Base-by-base conservation (phyloP, 2,797 vertebrate genomes). In the Morus bassanus region DNA sequence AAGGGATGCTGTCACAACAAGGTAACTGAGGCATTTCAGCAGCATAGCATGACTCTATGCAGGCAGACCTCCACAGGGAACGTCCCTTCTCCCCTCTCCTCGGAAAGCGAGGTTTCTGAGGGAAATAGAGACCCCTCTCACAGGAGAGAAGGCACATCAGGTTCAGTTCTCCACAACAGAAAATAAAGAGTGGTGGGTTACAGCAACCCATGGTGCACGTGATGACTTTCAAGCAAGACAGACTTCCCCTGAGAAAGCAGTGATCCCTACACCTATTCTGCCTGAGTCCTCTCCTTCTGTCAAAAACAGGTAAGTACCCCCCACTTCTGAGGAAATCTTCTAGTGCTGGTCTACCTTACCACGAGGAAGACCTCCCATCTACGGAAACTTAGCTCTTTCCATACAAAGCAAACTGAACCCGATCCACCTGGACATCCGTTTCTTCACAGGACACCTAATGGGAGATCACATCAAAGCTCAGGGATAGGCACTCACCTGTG, bases 351-450 rank as follows among this genome's bases (percentile, higher is more conserved):
- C 16, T 41, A 3, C 28, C 11, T 78, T 24, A 72, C 9, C 5
- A 56, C 2, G 0, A 67, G 19, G 9, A 68, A 68, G 10, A 33
- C n/a, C 8, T 73, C 35, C 25, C 8, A 13, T 19, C 19, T 28
- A 48, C 7, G 8, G 14, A 53, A 56, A 46, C 10, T 19, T 21
- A 39, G 18, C 3, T 67, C 19, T 41, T 60, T 65, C 18, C 3
- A 6, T 51, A 63, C 9, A 72, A 65, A 57, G 3, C 3, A 78
- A 81, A 80, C 9, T 0, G 33, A 69, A 13, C 2, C 2, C 8
- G 13, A 4, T 1, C 2, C 2, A 7, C 4, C 15, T 0, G 0
- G 5, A 39, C 21, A 41, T 53, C 31, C 30, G 8, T 50, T 78
- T 59, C 50, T 46, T 57, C 16, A n/a, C 2, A 35, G 10, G 12